These are phyloP conservation scores for Pseudochaenichthys georgianus DNA, from an alignment of 2,797 vertebrate species.

Conservation along the genomic window DNA sequence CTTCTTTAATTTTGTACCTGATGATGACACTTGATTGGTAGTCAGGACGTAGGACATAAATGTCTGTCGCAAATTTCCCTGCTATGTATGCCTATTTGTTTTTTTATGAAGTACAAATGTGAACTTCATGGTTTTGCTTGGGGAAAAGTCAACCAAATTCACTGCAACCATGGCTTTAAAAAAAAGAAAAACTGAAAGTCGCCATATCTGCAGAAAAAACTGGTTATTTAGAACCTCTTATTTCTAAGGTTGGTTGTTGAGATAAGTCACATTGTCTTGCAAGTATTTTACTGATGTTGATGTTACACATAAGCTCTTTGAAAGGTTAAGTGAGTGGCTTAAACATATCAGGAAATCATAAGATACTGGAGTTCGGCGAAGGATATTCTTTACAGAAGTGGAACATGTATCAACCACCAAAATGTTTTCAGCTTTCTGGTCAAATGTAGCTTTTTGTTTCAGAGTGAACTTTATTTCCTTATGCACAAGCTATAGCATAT, in stretches of 20 bases:
- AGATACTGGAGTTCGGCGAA: background rate
- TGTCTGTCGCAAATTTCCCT: too few relatives aligned
- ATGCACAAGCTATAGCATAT: background rate
- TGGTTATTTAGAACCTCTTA: background rate
- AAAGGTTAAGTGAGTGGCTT: background rate
- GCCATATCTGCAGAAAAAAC: background rate
- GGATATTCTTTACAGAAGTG: background rate
- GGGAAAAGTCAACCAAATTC: background rate
- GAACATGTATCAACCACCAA: background rate
- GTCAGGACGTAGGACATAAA: background rate
- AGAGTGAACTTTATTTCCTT: background rate
- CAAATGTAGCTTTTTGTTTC: rapidly evolving
- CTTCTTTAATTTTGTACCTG: background rate
- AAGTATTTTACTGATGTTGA: background rate
- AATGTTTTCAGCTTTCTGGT: background rate
- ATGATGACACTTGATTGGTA: background rate
- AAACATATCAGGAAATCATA: background rate
- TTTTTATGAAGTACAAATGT: too few relatives aligned
- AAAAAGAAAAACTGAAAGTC: too few relatives aligned
- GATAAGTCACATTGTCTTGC: background rate
- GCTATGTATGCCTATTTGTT: too few relatives aligned
- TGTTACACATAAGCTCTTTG: background rate
- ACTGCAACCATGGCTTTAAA: background rate
- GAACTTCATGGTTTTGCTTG: too few relatives aligned
- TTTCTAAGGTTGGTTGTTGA: background rate